phyloP scores from a whole-genome alignment of 2,113 vertebrate species.

The Vireo altiloquus region DNA sequence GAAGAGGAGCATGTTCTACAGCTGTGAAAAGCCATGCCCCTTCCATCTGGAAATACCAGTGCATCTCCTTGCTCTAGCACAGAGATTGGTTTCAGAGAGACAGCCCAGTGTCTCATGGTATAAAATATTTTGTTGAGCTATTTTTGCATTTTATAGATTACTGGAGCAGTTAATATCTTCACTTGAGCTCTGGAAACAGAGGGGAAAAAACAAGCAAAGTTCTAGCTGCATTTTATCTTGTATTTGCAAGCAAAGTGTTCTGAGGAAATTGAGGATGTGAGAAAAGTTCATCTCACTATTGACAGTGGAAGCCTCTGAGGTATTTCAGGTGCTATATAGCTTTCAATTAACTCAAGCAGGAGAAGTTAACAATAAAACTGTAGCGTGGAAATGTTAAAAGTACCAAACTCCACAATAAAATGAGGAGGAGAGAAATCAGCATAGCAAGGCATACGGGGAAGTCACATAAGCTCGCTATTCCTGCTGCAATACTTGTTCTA shows the following conservation, averaged over 20 bases:
- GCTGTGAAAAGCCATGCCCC: background rate
- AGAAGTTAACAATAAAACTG: slow-evolving; percentile 18
- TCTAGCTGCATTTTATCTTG: background rate
- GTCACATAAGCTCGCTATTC: background rate
- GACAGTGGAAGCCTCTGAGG: slow-evolving; percentile 6
- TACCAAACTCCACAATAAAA: background rate
- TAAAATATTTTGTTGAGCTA: background rate
- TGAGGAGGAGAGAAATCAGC: background rate
- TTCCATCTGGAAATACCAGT: background rate
- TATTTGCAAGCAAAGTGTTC: background rate
- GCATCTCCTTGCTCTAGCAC: background rate
- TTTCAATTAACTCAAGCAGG: slow-evolving; percentile 33
- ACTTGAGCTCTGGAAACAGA: background rate
- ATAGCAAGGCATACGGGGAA: background rate
- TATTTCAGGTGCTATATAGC: slow-evolving; percentile 22
- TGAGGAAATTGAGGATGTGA: background rate
- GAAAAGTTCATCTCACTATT: background rate
- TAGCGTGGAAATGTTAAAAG: background rate
- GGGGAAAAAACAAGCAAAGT: background rate
- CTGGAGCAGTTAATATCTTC: background rate
- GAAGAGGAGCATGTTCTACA: background rate
- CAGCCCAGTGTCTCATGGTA: background rate
- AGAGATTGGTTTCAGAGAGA: background rate
- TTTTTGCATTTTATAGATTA: background rate
- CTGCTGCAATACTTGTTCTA: background rate